Evolutionary conservation across 1,140 invertebrate genomes (phyloP), one percentile per base, ranked within the genome.

Genomic region (Dufourea novaeangliae): DNA sequence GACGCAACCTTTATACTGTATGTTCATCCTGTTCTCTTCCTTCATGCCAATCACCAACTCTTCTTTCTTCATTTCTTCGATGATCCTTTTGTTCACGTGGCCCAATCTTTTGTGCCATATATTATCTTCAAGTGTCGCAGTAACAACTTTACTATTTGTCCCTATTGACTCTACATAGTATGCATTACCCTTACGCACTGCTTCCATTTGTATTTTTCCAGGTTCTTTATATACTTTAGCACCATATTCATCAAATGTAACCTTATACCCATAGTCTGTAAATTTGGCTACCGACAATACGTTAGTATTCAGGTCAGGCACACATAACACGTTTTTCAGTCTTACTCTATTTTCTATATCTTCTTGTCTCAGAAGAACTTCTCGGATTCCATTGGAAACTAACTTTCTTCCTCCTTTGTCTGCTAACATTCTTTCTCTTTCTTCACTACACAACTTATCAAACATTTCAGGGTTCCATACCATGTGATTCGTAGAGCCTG

Each of bases 391-490:
- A 29, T 29, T 25, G 27, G 70, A 73, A n/a, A 2, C 37, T n/a
- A 63, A 50, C 46, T 75, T 79, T 7, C 61, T 73, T 37, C 46
- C 68, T 12, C 75, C 17, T 37, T 56, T 63, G 29, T 74, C 27
- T 0, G 44, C 46, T n/a, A 73, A 39, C 0, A 3, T 29, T 12
- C 63, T 54, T 10, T 39, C 25, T n/a, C 59, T 73, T 3, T n/a
- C 0, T 4, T 73, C 59, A 2, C 39, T 5, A 20, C 54, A 22
- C 1, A 41, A 17, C 2, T 10, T 73, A 3, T 63, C 46, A 27
- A 73, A 73, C 32, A 73, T 29, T 11, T 10, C 20, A 11, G 20
- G 20, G 1, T 17, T 8, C 1, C 5, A 7, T 0, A 17, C 8
- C 46, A 63, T 73, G 8, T 73, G 59, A 6, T 46, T 73, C 5